These are phyloP conservation scores for Temnothorax longispinosus DNA, from an alignment of 1,140 invertebrate genomes.

Conservation along the genomic window DNA sequence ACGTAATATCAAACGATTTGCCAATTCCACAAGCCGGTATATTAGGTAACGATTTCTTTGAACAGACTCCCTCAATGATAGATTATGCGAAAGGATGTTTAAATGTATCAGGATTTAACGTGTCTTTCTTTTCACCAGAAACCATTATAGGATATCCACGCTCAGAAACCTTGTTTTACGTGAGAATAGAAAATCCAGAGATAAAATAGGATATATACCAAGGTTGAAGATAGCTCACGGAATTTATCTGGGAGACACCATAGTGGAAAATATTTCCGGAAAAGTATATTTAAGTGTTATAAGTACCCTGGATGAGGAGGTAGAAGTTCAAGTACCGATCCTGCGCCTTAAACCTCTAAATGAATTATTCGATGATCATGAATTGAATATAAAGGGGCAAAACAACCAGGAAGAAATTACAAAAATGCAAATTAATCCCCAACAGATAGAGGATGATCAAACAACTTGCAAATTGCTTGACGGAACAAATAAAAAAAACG, in stretches of 20 bases:
- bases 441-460: no score
- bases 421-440: no score
- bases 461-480: no score
- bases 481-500: no score
- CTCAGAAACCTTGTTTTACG: background rate
- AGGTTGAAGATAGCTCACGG: background rate
- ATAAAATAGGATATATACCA: background rate
- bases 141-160: background rate
- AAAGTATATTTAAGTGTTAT: background rate
- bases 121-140: background rate
- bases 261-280: background rate
- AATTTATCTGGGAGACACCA: background rate
- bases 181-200: background rate
- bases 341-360: background rate
- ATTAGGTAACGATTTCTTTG: background rate
- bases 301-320: background rate
- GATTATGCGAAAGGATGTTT: background rate
- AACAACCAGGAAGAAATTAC: no score
- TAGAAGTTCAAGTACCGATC: background rate
- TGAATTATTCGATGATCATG: background rate
- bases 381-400: no score
- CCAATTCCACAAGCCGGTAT: background rate
- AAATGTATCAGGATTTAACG: background rate
- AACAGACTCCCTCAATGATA: background rate
- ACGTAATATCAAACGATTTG: background rate